Evolutionary conservation across 1,140 invertebrate species (phyloP).

Genomic region (Drosophila ananassae): DNA sequence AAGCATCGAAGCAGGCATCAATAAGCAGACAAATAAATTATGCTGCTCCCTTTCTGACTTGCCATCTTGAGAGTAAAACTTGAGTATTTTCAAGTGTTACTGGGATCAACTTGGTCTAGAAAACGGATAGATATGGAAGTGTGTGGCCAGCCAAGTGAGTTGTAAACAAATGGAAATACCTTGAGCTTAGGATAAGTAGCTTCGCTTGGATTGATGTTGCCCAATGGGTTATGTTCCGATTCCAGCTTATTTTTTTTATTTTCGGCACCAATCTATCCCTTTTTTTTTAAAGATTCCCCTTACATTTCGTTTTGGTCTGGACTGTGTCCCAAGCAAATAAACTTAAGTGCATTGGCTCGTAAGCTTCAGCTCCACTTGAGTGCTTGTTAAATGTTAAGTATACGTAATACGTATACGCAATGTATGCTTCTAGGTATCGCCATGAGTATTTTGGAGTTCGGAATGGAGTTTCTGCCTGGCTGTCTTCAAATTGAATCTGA

Average conservation of each 20-base stretch:
- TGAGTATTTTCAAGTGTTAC: constrained; percentile 26
- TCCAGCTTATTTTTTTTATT: constrained; percentile 36
- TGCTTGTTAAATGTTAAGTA: constrained; percentile 69
- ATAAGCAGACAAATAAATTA: constrained; percentile 24
- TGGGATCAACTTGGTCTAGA: constrained; percentile 23
- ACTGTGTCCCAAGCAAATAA: constrained; percentile 71
- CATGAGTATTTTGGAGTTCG: constrained; percentile 38
- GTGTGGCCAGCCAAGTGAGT: constrained; percentile 70
- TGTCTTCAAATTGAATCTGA: constrained; percentile 35
- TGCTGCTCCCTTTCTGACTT: constrained; percentile 20
- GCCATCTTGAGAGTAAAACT: constrained; percentile 12
- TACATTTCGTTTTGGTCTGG: constrained; percentile 9
- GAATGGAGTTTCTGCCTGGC: constrained; percentile 24
- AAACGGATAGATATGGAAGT: constrained; percentile 7
- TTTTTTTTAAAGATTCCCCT: not conserved
- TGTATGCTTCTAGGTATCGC: too few species aligned
- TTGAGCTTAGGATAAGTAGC: constrained; percentile 37
- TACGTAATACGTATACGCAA: not conserved
- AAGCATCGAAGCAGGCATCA: constrained; percentile 13
- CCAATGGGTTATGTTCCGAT: constrained; percentile 32
- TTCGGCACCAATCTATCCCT: constrained; percentile 15
- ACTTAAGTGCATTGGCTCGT: constrained; percentile 69
- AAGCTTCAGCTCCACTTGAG: constrained; percentile 42
- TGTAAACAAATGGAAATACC: constrained; percentile 63
- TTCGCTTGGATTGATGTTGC: constrained; percentile 51